Conservation (phyloP, 2,113 vertebrate species). For the Plotosus lineatus region DNA sequence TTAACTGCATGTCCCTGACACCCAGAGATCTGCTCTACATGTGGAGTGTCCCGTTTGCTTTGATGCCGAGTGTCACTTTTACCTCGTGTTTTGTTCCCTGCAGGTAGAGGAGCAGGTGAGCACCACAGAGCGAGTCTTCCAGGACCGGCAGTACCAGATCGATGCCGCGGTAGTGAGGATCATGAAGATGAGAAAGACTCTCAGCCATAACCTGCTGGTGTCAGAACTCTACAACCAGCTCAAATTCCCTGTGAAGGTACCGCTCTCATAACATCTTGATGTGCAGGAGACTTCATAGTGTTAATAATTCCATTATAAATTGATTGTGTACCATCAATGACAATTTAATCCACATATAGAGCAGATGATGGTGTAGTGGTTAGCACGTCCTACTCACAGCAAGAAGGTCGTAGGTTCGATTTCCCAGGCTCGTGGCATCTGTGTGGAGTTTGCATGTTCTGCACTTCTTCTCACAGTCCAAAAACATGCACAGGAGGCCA, state of each 20-base stretch:
- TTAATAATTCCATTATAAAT: background rate
- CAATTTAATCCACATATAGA: background rate
- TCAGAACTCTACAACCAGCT: slow-evolving; percentile 99
- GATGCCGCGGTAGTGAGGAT: slow-evolving; percentile 97
- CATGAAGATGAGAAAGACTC: slow-evolving; percentile 99
- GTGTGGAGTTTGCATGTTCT: too few relatives aligned
- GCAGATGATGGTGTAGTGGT: too few relatives aligned
- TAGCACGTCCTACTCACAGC: too few relatives aligned
- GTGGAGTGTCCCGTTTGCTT: background rate
- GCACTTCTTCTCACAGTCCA: too few relatives aligned
- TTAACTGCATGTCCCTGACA: background rate
- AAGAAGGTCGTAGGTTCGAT: too few relatives aligned
- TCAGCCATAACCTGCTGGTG: slow-evolving; percentile 96
- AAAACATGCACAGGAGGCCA: too few relatives aligned
- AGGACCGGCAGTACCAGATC: slow-evolving; percentile 98
- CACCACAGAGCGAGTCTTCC: slow-evolving; percentile 95
- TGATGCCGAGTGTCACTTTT: background rate
- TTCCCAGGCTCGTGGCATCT: too few relatives aligned
- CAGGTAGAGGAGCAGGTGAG: slow-evolving; percentile 98
- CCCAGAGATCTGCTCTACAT: background rate
- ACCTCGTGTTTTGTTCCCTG: background rate
- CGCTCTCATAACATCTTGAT: too few relatives aligned
- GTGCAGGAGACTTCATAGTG: background rate
- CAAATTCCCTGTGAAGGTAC: slow-evolving; percentile 97
- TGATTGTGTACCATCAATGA: too few relatives aligned